A percentile compares a stretch with the other conserved stretches of the same genome.
phyloP scores from a whole-genome alignment of 2,888 invertebrate genomes.

The Eilema caniola region DNA sequence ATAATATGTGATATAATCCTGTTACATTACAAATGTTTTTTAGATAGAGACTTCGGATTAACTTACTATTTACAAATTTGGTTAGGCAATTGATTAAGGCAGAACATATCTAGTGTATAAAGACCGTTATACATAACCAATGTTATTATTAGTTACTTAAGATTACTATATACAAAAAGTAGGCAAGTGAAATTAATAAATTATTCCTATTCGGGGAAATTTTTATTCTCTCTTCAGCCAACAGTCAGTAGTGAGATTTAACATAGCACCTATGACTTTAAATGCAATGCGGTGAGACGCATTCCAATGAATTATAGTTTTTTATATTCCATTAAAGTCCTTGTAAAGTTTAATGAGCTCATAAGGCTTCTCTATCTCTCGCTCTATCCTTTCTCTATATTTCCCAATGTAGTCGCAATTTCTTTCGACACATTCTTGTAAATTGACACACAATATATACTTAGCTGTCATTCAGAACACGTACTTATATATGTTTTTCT shows the following conservation, averaged over 20 bases:
- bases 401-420: too few species aligned
- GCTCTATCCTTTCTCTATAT: too few species aligned
- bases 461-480: too few species aligned
- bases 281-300: background rate
- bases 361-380: too few species aligned
- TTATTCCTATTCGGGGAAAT: background rate
- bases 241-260: background rate
- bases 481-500: too few species aligned
- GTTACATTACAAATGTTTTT: background rate
- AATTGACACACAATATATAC: too few species aligned
- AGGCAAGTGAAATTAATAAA: background rate
- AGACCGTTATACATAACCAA: constrained; percentile 29
- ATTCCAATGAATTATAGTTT: background rate
- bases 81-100: background rate
- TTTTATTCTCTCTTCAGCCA: background rate
- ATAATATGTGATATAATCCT: background rate
- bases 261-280: background rate
- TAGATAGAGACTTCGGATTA: background rate
- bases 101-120: constrained; percentile 3
- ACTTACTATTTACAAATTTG: constrained; percentile 1
- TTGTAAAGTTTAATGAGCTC: too few species aligned
- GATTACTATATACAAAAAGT: constrained; percentile 36
- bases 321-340: too few species aligned
- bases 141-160: constrained; percentile 39
- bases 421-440: too few species aligned